Conservation (phyloP, 2,797 vertebrate species). For the Acrocephalus scirpaceus region DNA sequence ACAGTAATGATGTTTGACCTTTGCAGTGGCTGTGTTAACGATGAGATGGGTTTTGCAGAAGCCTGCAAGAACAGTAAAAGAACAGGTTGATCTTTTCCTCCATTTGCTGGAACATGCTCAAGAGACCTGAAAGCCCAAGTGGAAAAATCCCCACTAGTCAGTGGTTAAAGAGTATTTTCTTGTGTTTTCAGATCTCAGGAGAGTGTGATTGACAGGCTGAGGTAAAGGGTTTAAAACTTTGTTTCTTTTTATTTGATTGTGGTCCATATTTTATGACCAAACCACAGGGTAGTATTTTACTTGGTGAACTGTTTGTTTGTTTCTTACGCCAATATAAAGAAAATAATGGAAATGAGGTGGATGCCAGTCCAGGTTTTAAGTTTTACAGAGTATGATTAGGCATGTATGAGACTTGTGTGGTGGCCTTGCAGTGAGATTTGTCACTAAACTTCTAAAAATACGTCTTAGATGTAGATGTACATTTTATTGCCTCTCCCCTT, state of each 20-base stretch:
- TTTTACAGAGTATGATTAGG: neutral
- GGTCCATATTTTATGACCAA: neutral
- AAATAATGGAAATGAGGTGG: neutral
- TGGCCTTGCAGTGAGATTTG: neutral
- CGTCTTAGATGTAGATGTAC: fast-evolving
- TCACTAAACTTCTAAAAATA: neutral
- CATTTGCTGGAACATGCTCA: neutral
- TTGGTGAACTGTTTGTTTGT: neutral
- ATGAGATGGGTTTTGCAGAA: neutral
- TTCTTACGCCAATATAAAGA: neutral
- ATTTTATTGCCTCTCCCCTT: neutral
- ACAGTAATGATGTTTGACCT: neutral
- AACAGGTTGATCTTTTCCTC: slow-evolving; percentile 38
- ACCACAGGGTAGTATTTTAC: neutral
- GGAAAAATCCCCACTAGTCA: neutral
- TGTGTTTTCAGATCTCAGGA: neutral
- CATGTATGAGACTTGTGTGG: fast-evolving
- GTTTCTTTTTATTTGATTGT: neutral
- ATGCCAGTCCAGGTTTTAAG: neutral
- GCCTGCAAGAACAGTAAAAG: neutral
- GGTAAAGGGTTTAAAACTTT: neutral
- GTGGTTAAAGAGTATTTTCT: neutral
- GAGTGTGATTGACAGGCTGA: neutral
- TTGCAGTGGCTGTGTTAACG: neutral
- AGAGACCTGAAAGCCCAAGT: slow-evolving; percentile 5